Evolutionary conservation across 2,797 vertebrate species (phyloP), one percentile per base, ranked within the genome.

Genomic region (Sebastes nivosus): DNA sequence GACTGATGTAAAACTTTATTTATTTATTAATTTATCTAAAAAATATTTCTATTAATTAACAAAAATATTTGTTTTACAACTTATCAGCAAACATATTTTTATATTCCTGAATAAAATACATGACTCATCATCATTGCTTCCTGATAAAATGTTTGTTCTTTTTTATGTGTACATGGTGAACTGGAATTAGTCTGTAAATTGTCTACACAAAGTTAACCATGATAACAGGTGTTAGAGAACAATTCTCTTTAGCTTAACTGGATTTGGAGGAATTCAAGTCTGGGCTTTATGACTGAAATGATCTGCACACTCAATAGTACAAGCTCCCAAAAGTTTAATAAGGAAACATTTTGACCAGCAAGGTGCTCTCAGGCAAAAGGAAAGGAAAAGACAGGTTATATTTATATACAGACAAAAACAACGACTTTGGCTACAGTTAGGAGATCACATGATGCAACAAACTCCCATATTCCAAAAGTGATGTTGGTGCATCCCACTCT

Each of bases 81-180:
- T 29, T 70, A 11, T 64, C 20, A 30, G 18, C 6, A 68, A 76
- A 58, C 2, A 42, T 67, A 36, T 68, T 72, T 79, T 79, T 63
- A 27, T 81, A 79, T 67, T 85, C 4, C 24, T 71, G 20, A 81
- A 74, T 81, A 59, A 81, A 77, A 66, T 18, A 22, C 24, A 46
- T 13, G 1, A 29, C 29, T 59, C 4, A 29, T 72, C 27, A 71
- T 71, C 27, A 71, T 59, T 22, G 8, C 16, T 70, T 38, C 22
- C 66, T 29, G 32, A 27, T 38, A 18, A 68, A 32, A 24, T 22
- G 5, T 57, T 27, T 27, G 16, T 27, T 36, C 1, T 68, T 67
- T 67, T 29, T 22, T 22, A 68, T 2, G 4, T 58, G 32, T 20
- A 27, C 27, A 29, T 29, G 18, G 32, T 38, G 55, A 46, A 18